Percentiles rank a stretch among this genome's conserved stretches.
phyloP scores from a whole-genome alignment of 2,888 invertebrate species.

The Heteromyza rotundicornis region DNA sequence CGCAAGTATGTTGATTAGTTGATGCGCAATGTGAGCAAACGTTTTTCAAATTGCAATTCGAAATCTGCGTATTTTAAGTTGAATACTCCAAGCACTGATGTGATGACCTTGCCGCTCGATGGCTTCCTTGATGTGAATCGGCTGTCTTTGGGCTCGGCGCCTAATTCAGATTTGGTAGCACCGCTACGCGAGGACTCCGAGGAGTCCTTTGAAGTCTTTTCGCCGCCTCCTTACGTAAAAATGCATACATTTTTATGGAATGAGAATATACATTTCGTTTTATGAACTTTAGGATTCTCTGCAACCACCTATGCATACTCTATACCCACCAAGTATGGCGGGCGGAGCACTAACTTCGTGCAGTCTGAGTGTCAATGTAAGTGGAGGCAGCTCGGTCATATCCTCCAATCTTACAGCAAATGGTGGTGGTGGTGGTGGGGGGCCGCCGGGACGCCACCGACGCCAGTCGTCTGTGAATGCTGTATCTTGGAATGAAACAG shows the following conservation, averaged over 20 bases:
- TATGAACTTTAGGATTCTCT: constrained; percentile 1
- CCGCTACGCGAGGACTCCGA: constrained; percentile 73
- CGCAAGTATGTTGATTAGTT: constrained; percentile 25
- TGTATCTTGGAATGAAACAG: constrained; percentile 62
- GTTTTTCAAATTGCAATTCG: background rate
- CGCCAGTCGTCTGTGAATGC: constrained; percentile 60
- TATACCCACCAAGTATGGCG: constrained; percentile 39
- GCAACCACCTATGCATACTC: constrained; percentile 24
- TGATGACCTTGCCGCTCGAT: constrained; percentile 78
- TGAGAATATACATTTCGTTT: no score
- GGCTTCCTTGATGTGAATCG: constrained; percentile 85
- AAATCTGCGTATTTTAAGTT: constrained; percentile 61
- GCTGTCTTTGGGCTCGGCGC: constrained; percentile 81
- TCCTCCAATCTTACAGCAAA: constrained; percentile 45
- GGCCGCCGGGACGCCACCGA: constrained; percentile 42
- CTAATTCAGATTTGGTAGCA: constrained; percentile 74
- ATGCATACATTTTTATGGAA: background rate
- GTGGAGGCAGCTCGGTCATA: constrained; percentile 44
- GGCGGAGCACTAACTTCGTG: constrained; percentile 26
- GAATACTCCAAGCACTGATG: constrained; percentile 83
- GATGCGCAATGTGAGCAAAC: constrained; percentile 14
- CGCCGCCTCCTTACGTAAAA: constrained; percentile 73
- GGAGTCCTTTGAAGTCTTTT: constrained; percentile 85
- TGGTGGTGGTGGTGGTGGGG: constrained; percentile 23
- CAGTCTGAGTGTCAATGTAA: constrained; percentile 37